Conservation (phyloP, 2,888 invertebrate genomes). For the Bombylius discolor region DNA sequence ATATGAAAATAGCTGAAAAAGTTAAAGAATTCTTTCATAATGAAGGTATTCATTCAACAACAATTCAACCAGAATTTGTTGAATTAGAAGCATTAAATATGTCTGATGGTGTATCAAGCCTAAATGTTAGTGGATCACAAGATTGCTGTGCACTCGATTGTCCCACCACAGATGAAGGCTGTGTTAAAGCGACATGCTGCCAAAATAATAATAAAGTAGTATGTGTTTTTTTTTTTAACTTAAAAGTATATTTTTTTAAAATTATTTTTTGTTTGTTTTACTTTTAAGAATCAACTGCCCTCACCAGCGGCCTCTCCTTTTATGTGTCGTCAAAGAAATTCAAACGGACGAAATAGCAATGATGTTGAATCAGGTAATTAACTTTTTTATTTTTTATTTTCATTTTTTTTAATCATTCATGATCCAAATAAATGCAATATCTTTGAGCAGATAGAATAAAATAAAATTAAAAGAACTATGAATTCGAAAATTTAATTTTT, state of each 20-base stretch:
- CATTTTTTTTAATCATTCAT: too few relatives aligned
- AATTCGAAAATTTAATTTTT: too few relatives aligned
- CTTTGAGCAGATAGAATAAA: too few relatives aligned
- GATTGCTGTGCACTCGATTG: slow-evolving; percentile 74
- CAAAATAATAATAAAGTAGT: slow-evolving; percentile 36
- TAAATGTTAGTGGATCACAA: slow-evolving; percentile 40
- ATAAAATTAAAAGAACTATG: too few relatives aligned
- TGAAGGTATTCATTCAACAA: slow-evolving; percentile 96
- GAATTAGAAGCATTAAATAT: slow-evolving; percentile 50
- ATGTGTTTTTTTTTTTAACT: background rate
- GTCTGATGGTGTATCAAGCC: slow-evolving; percentile 36
- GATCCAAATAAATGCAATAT: too few relatives aligned
- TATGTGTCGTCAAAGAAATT: slow-evolving; percentile 65
- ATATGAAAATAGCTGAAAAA: slow-evolving; percentile 93
- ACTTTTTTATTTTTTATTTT: background rate
- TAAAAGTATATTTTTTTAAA: background rate
- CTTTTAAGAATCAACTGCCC: slow-evolving; percentile 41
- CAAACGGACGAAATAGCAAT: slow-evolving; percentile 42
- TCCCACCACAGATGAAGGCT: slow-evolving; percentile 69
- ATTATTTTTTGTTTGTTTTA: slow-evolving; percentile 1
- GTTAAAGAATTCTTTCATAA: slow-evolving; percentile 97
- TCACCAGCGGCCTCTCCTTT: slow-evolving; percentile 71
- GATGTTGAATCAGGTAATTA: slow-evolving; percentile 30
- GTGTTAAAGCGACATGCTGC: slow-evolving; percentile 79
- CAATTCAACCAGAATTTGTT: slow-evolving; percentile 95